Conservation (phyloP, 2,888 invertebrate species). For the Folsomia candida region DNA sequence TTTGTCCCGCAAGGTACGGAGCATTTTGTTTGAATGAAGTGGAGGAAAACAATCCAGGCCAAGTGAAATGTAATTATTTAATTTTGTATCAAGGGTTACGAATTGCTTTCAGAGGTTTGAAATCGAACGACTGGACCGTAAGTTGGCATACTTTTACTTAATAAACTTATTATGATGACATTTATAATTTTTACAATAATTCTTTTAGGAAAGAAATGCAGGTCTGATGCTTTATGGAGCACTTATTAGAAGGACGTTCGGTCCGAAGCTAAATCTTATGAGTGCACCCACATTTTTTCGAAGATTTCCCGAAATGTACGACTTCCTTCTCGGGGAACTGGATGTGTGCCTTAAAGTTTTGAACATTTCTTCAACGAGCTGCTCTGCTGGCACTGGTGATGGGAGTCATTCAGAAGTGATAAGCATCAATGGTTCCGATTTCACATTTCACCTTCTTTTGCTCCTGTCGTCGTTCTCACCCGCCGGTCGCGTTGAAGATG, state of each 20-base stretch:
- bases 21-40: background rate
- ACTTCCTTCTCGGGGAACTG: conserved; percentile 61
- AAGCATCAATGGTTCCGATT: conserved; percentile 28
- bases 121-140: conserved; percentile 74
- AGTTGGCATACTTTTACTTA: conserved; percentile 52
- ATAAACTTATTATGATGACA: background rate
- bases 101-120: conserved; percentile 71
- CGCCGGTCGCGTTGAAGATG: conserved; percentile 42
- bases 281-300: conserved; percentile 72
- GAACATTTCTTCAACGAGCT: background rate
- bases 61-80: background rate
- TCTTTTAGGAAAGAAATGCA: conserved; percentile 74
- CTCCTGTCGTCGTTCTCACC: conserved; percentile 45
- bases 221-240: conserved; percentile 80
- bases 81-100: conserved; percentile 63
- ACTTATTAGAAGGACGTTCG: conserved; percentile 80
- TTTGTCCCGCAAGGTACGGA: no score
- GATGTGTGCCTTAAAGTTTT: conserved; percentile 27
- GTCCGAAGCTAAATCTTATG: conserved; percentile 58
- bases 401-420: no score
- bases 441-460: conserved; percentile 45
- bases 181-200: background rate
- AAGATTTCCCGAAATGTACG: conserved; percentile 64
- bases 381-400: background rate
- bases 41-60: background rate